phyloP scores from a whole-genome alignment of 2,113 vertebrate genomes.

The Bujurquina vittata region DNA sequence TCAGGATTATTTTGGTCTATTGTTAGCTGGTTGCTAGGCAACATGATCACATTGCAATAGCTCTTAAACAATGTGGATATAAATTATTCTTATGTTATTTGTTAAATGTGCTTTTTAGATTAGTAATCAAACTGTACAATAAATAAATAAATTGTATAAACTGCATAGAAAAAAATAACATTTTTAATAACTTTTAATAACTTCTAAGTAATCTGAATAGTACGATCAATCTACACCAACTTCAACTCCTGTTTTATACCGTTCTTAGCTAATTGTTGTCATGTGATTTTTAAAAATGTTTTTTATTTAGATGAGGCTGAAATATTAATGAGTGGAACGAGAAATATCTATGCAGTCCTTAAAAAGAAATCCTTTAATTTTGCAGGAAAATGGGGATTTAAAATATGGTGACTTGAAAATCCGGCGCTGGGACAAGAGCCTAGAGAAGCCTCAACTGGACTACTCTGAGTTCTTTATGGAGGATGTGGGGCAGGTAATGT shows the following conservation, averaged over 20 bases:
- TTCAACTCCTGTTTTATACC: not conserved
- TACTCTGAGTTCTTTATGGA: constrained; percentile 96
- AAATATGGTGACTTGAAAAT: constrained; percentile 85
- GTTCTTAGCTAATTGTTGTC: not conserved
- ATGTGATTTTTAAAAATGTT: not conserved
- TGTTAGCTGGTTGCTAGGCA: not conserved
- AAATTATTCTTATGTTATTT: not conserved
- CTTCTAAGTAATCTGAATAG: not conserved
- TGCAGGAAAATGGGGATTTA: constrained; percentile 86
- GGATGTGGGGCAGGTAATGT: constrained; percentile 86
- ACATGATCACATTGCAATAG: accelerated
- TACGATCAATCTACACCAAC: not conserved
- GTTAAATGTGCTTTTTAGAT: not conserved
- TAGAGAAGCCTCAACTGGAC: constrained; percentile 94
- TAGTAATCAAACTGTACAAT: not conserved
- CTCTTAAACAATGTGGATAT: not conserved
- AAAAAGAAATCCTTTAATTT: not conserved
- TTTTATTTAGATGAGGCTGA: not conserved
- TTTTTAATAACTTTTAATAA: no score
- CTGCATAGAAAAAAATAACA: no score
- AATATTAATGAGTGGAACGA: not conserved
- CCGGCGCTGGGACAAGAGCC: constrained; percentile 92
- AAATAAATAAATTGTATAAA: no score
- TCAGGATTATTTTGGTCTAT: not conserved
- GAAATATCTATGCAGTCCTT: not conserved